Base-by-base conservation (phyloP, 1,140 invertebrate genomes). In the Globodera rostochiensis region DNA sequence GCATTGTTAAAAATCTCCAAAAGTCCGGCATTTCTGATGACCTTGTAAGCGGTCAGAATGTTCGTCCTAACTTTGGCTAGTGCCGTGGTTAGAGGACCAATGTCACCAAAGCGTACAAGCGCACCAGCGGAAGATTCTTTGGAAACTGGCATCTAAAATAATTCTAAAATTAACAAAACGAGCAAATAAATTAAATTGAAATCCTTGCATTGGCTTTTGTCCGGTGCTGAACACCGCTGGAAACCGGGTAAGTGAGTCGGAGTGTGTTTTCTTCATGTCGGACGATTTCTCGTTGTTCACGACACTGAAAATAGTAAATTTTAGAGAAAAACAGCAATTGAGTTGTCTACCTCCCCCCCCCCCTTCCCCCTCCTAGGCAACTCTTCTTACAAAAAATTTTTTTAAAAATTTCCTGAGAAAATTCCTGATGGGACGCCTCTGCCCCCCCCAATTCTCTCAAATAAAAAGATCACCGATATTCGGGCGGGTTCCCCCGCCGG, bases 11-110 rank as follows among this genome's bases (percentile, higher is more conserved):
- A 36, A 36, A 36, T 36, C 70, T 69, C 0, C 25, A 69, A 70
- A n/a, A 4, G 21, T 47, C 21, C 46, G 8, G 15, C 70, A 36
- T 36, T 36, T 36, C 36, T 36, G 36, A 36, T n/a, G 50, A 78
- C 47, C 73, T 82, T 78, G 67, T 82, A 82, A 13, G 81, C 81
- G 6, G 77, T 71, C 8, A 66, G 81, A 21, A 82, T 73, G 69
- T 81, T 82, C 36, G 81, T 82, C 53, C 60, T 25, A 9, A 82
- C 74, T 47, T 82, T 82, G 47, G 69, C 66, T 4, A 82, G 46
- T 46, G 81, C 81, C 15, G 79, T 50, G 21, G 81, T 82, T 36
- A 82, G 47, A 21, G 81, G 81, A 21, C 78, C 81, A 25, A 82
- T 73, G n/a, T 73, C 70, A 57, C 81, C 66, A 21, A 60, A 80